Evolutionary conservation across 2,797 vertebrate genomes (phyloP).

Genomic region (Myiothlypis coronata): DNA sequence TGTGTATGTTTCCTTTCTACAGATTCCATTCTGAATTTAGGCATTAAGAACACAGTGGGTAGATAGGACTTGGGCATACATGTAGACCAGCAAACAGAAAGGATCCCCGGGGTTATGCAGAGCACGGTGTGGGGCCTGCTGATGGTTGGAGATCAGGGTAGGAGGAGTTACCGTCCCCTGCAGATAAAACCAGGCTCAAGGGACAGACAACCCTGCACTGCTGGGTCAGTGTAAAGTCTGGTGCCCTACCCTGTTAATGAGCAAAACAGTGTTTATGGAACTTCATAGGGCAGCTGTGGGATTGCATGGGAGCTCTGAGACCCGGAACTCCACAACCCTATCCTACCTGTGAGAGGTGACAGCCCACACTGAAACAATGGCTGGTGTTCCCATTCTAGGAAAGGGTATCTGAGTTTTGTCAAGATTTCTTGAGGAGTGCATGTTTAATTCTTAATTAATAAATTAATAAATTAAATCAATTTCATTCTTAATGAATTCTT

Average conservation of each 20-base stretch:
- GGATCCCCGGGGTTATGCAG: background rate
- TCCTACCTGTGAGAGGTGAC: background rate
- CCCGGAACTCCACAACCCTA: background rate
- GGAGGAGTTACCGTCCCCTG: background rate
- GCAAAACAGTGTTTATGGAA: background rate
- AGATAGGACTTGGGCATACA: rapidly evolving
- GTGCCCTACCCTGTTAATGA: background rate
- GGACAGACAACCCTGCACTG: background rate
- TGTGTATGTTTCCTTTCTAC: background rate
- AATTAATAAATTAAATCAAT: too few relatives aligned
- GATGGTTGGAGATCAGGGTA: background rate
- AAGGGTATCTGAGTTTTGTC: background rate
- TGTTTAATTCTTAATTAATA: background rate
- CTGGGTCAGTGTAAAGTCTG: background rate
- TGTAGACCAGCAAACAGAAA: background rate
- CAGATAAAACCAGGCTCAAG: background rate
- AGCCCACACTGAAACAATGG: background rate
- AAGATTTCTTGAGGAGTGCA: background rate
- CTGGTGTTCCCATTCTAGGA: background rate
- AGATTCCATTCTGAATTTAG: background rate
- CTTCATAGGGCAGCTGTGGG: background rate
- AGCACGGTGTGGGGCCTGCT: background rate
- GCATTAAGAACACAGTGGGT: background rate
- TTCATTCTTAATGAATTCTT: background rate
- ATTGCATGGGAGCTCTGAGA: background rate